Base-by-base conservation (phyloP, 2,797 vertebrate genomes). In the Sphenopsis melanotis region DNA sequence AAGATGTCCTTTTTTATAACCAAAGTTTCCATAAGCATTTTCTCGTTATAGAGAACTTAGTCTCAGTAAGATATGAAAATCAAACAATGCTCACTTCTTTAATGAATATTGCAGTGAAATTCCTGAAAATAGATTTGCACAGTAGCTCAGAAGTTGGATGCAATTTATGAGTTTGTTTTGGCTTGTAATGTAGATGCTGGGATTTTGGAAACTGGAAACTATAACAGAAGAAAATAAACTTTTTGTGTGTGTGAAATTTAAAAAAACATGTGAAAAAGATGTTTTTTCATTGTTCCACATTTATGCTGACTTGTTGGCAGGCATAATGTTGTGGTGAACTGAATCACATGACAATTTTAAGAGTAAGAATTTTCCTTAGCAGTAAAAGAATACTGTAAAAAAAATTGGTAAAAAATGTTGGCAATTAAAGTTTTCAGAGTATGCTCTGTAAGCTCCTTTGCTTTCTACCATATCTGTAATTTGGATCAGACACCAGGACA, bases 401-500 rank as follows among this genome's bases (percentile, higher is more conserved):
- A 39, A 26, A 34, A 14, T 6, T 5, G 8, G 5, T 74, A 15
- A 66, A 90, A 77, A 82, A 6, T 53, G 2, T 22, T 76, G 36
- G 9, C 4, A 4, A 27, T 16, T 70, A 52, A 87, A 66, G 34
- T 56, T 83, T 68, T 80, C 41, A 79, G 53, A 79, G 20, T 36
- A 29, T 30, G 49, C 9, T 78, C 50, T 84, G n/a, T 84, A 80
- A 94, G 29, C 15, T 56, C 30, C 29, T 42, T 65, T 92, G 22
- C n/a, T 94, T 89, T 75, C 50, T 88, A 26, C 79, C 15, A 4
- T 75, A 53, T 64, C 80, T 89, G 42, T 74, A 71, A 80, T 93
- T 93, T 94, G 82, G 75, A 92, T 89, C 72, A 91, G 75, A 26
- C 69, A 79, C 55, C 42, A 70, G 71, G 76, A 85, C 57, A 76